Conservation (phyloP, 2,888 invertebrate genomes). For the Cantharis rufa region DNA sequence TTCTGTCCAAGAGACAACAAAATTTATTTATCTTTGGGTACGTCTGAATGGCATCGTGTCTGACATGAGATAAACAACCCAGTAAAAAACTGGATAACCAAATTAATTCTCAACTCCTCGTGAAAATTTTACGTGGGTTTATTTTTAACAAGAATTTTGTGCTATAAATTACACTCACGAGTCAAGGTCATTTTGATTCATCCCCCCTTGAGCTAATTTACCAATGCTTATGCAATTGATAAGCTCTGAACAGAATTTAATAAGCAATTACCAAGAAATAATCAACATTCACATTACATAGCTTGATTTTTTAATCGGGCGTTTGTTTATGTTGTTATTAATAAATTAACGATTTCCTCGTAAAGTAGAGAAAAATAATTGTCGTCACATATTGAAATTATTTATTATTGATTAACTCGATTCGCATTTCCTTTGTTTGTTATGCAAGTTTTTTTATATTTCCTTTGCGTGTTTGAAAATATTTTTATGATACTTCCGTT, state of each 20-base stretch:
- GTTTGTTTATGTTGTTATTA: background rate
- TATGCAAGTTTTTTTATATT: slow-evolving; percentile 11
- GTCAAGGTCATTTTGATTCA: background rate
- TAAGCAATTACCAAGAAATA: background rate
- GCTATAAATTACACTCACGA: background rate
- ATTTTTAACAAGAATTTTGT: background rate
- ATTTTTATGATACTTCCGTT: background rate
- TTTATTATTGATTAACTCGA: slow-evolving; percentile 4
- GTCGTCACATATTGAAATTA: slow-evolving; percentile 5
- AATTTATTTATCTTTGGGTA: background rate
- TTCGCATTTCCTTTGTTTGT: slow-evolving; percentile 16
- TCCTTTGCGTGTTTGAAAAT: slow-evolving; percentile 1
- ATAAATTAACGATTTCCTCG: background rate
- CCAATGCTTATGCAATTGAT: background rate
- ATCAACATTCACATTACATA: background rate
- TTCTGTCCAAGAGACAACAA: background rate
- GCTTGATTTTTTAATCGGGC: background rate
- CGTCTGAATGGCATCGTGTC: background rate
- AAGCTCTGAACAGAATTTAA: background rate
- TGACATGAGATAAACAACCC: background rate
- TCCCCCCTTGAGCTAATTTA: background rate
- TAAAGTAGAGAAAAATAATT: background rate
- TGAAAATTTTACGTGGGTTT: background rate
- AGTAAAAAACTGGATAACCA: background rate
- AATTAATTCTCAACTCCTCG: background rate